Percentiles rank a stretch among this genome's conserved stretches.
Conservation (phyloP, 1,140 invertebrate genomes). For the Drosophila yakuba region DNA sequence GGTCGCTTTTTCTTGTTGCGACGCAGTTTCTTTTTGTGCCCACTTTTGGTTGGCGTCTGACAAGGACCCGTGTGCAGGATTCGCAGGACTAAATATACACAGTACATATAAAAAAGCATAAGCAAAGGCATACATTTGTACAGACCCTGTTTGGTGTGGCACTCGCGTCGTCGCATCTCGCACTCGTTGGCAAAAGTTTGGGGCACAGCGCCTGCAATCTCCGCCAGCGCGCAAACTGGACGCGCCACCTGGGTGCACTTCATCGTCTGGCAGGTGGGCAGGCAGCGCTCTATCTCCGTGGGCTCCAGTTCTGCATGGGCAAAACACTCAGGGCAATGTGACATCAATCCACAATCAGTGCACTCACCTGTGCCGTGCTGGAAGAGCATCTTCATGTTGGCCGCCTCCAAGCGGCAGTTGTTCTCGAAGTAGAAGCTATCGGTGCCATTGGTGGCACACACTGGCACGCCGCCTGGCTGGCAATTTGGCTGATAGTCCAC, state of each 20-base stretch:
- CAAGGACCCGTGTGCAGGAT: constrained; percentile 48
- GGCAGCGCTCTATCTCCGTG: constrained; percentile 59
- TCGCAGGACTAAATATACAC: constrained; percentile 20
- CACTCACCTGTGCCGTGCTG: constrained; percentile 61
- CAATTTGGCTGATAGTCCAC: constrained; percentile 68
- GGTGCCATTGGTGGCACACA: constrained; percentile 62
- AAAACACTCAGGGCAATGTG: neutral
- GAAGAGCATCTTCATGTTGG: constrained; percentile 63
- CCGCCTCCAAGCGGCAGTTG: constrained; percentile 58
- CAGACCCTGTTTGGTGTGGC: constrained; percentile 50
- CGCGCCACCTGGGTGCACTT: constrained; percentile 32
- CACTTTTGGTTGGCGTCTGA: neutral
- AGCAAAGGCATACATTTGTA: neutral
- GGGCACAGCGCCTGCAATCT: neutral
- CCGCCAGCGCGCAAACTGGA: constrained; percentile 52
- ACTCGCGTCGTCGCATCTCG: constrained; percentile 49
- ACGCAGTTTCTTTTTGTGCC: constrained; percentile 4
- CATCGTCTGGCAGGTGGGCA: constrained; percentile 45
- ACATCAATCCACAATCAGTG: neutral
- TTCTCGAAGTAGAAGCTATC: constrained; percentile 63
- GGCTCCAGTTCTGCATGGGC: constrained; percentile 50
- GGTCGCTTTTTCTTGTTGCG: neutral
- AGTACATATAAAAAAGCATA: too few species aligned
- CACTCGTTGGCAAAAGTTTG: constrained; percentile 60
- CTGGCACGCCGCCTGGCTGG: constrained; percentile 45